phyloP scores from a whole-genome alignment of 2,113 vertebrate genomes.

The Podarcis cretensis region DNA sequence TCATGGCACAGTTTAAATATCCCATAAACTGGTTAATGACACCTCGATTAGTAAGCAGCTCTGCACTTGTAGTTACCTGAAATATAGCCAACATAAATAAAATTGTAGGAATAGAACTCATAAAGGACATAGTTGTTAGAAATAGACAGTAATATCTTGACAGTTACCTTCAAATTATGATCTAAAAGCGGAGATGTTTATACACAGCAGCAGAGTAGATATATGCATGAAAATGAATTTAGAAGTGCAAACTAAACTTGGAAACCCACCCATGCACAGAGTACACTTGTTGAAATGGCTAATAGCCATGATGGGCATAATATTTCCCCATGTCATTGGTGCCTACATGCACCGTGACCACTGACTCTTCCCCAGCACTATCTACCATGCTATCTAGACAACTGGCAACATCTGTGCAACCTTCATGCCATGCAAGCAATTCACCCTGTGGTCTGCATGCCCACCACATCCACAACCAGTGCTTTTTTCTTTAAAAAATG shows the following conservation, averaged over 20 bases:
- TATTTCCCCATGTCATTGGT: no score
- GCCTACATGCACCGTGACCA: no score
- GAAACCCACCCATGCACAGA: neutral
- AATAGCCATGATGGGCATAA: no score
- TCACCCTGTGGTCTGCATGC: no score
- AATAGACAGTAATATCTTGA: neutral
- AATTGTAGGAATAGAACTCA: neutral
- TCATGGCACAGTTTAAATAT: slow-evolving; percentile 75
- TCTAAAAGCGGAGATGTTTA: neutral
- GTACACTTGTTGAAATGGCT: neutral
- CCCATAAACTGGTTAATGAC: slow-evolving; percentile 82
- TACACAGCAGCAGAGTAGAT: neutral
- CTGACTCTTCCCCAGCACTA: no score
- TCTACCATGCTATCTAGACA: no score
- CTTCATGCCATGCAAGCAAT: no score
- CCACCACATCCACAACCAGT: no score
- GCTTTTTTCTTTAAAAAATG: no score
- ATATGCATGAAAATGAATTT: neutral
- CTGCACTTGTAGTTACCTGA: slow-evolving; percentile 75
- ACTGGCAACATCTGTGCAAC: no score
- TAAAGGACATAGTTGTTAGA: neutral
- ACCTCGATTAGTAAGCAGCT: slow-evolving; percentile 79
- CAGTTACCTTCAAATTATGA: neutral
- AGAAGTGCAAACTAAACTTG: neutral
- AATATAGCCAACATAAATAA: slow-evolving; percentile 25